phyloP scores from a whole-genome alignment of 1,140 invertebrate species.

The Drosophila lini region DNA sequence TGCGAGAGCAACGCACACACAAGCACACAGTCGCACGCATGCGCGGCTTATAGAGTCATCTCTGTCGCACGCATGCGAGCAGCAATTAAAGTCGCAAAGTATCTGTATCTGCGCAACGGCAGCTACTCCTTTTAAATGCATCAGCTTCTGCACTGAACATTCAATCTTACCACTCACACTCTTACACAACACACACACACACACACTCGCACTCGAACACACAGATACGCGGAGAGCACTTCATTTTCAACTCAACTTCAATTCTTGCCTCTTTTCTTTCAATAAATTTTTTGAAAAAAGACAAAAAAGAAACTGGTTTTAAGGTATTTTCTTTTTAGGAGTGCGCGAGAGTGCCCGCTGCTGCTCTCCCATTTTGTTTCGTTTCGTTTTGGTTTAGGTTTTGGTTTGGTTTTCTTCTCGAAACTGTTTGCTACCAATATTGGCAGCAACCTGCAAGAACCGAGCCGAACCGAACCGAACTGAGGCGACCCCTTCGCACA shows the following conservation, averaged over 20 bases:
- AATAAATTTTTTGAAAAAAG: conserved; percentile 72
- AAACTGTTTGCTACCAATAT: conserved; percentile 62
- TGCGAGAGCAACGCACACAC: conserved; percentile 35
- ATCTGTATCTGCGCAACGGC: conserved; percentile 71
- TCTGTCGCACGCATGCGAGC: conserved; percentile 60
- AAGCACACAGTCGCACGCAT: conserved; percentile 6
- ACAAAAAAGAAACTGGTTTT: conserved; percentile 78
- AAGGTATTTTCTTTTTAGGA: conserved; percentile 80
- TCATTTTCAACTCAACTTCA: conserved; percentile 74
- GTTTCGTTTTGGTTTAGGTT: conserved; percentile 19
- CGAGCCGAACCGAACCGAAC: conserved; percentile 38
- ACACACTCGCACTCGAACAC: conserved; percentile 17
- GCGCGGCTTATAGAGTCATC: conserved; percentile 61
- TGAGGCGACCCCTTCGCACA: conserved; percentile 45
- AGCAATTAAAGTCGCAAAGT: conserved; percentile 72
- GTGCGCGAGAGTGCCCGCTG: conserved; percentile 47
- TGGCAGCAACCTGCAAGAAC: conserved; percentile 61
- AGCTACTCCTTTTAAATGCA: conserved; percentile 81
- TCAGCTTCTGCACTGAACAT: conserved; percentile 75
- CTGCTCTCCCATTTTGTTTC: conserved; percentile 50
- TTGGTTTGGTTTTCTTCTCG: conserved; percentile 23
- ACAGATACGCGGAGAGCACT: conserved; percentile 59
- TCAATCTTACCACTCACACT: conserved; percentile 68
- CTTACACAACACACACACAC: conserved; percentile 30
- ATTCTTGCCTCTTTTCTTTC: conserved; percentile 72